Percentiles rank a stretch among this genome's conserved stretches.
Evolutionary conservation across 1,140 invertebrate species (phyloP).

Genomic region (Chrysopa pallens): DNA sequence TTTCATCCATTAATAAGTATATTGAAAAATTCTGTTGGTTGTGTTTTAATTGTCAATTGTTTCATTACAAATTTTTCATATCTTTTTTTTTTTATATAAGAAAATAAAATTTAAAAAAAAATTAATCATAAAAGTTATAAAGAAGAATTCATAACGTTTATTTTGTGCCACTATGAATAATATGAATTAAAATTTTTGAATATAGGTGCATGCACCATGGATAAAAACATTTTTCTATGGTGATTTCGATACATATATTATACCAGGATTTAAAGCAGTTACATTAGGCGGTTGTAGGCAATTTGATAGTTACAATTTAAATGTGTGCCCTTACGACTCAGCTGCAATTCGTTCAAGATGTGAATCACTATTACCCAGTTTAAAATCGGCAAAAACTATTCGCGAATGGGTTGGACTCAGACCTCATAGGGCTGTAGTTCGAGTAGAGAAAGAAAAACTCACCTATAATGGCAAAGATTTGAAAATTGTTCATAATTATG

Average conservation of each 20-base stretch:
- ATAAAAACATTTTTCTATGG: conserved; percentile 72
- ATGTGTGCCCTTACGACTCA: conserved; percentile 50
- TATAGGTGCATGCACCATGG: conserved; percentile 70
- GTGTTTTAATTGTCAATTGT: no score
- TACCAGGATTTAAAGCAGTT: conserved; percentile 51
- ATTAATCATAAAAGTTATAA: conserved; percentile 1
- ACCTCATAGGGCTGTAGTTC: conserved; percentile 54
- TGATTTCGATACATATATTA: conserved; percentile 68
- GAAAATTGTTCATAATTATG: conserved; percentile 79
- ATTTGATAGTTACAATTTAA: conserved; percentile 54
- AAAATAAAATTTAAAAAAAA: no score
- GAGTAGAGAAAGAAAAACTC: conserved; percentile 49
- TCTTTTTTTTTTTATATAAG: no score
- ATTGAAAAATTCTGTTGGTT: no score
- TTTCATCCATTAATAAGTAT: no score
- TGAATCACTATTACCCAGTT: conserved; percentile 45
- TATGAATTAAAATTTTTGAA: background rate
- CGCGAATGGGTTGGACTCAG: conserved; percentile 55
- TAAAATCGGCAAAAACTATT: conserved; percentile 43
- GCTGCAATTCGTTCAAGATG: conserved; percentile 58
- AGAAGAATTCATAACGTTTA: background rate
- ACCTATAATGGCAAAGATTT: conserved; percentile 16
- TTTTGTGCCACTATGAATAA: background rate
- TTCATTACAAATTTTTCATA: no score
- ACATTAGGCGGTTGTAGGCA: conserved; percentile 72